Percentiles rank a stretch among this genome's conserved stretches.
phyloP scores from a whole-genome alignment of 2,888 invertebrate genomes.

The Ormyrus rosae region DNA sequence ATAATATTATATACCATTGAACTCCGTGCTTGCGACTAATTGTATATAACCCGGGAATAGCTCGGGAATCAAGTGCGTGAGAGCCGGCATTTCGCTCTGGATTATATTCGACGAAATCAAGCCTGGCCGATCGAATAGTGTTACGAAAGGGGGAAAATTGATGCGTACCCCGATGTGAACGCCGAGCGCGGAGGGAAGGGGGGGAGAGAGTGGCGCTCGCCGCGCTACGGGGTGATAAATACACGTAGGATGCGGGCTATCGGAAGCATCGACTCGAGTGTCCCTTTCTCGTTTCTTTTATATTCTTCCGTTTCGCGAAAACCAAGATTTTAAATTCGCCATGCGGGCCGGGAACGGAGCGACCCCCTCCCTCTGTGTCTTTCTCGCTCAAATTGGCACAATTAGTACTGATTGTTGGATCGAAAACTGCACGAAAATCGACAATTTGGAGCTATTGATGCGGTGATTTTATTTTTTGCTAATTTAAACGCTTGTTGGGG shows the following conservation, averaged over 20 bases:
- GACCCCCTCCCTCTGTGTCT: too few species aligned
- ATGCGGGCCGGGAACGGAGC: slow-evolving; percentile 17
- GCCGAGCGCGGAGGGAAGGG: too few species aligned
- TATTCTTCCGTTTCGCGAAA: slow-evolving; percentile 42
- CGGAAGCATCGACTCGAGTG: slow-evolving; percentile 71
- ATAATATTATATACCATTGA: too few species aligned
- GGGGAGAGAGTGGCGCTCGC: not conserved
- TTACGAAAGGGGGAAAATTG: slow-evolving; percentile 26
- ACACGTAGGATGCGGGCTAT: slow-evolving; percentile 69
- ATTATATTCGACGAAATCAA: slow-evolving; percentile 1
- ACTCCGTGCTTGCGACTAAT: too few species aligned
- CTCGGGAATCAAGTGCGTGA: not conserved
- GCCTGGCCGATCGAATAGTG: slow-evolving; percentile 4
- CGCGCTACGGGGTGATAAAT: not conserved
- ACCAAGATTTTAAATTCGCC: slow-evolving; percentile 39
- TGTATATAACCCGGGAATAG: not conserved
- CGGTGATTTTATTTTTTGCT: too few species aligned
- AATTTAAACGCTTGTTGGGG: too few species aligned
- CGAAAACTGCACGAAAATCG: too few species aligned
- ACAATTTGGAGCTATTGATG: too few species aligned
- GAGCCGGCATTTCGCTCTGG: not conserved
- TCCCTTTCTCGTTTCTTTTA: slow-evolving; percentile 48
- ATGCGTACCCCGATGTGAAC: not conserved
- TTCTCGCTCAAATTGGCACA: too few species aligned
- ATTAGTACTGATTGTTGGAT: too few species aligned